Evolutionary conservation across 1,140 invertebrate genomes (phyloP), one percentile per base, ranked within the genome.

Genomic region (Laupala kohalensis): DNA sequence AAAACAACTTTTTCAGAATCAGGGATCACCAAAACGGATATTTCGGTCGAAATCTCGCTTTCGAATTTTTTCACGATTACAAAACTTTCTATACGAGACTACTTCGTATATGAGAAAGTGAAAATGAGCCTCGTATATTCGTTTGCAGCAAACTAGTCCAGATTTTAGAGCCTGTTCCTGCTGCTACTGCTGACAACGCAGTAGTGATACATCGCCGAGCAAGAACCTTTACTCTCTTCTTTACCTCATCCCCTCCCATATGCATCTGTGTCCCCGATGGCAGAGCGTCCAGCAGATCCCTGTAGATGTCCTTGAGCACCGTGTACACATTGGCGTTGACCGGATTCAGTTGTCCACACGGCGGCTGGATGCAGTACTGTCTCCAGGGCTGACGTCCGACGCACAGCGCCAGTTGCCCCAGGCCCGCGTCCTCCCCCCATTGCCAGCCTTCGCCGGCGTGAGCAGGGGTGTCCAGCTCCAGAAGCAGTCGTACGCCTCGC

Each of bases 221-320:
- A 37, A 37, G 30, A 37, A 6, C 30, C 30, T 37, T 37, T 37
- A 6, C 30, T 6, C 30, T 6, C 15, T 37, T 37, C 6, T 37
- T 37, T 37, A 92, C 90, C 82, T 95, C 93, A 80, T 95, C 93
- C 4, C 92, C 93, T 13, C 93, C 93, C 82, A 94, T 88, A 75
- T 95, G 93, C 63, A 92, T 86, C 0, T 89, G 76, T 72, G 88
- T 85, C 6, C 84, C 84, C 4, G 80, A 78, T 0, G 85, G 82
- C 9, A 87, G 89, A 23, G 83, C 67, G 37, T 87, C 84, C 1
- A 88, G 81, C 0, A 93, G 82, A 76, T 93, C 91, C 62, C 80
- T 81, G 77, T 90, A 91, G 4, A 91, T 80, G 25, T 83, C 83
- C 75, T 86, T 82, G 6, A 94, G 79, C 3, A 93, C 86, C 9